Evolutionary conservation across 2,113 vertebrate genomes (phyloP), one percentile per base, ranked within the genome.

Genomic region (Seriola quinqueradiata): DNA sequence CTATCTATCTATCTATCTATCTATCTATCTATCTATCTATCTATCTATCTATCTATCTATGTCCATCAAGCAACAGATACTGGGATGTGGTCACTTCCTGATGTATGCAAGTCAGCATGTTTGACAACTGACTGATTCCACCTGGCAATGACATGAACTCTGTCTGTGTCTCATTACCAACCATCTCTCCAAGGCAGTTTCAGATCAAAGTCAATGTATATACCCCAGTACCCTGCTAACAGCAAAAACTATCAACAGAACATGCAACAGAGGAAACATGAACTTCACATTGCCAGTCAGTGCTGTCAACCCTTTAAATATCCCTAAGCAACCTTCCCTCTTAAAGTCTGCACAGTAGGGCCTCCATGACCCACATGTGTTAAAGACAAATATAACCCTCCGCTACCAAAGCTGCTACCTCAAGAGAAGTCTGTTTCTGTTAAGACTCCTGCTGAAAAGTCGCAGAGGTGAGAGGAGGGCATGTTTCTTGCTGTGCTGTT

Each of bases 341-440:
- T 42, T 38, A 25, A 50, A 68, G 73, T 75, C 84, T 67, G 63
- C 55, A 75, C 87, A 88, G 84, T 32, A 42, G 77, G 84, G 87
- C 80, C 85, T 78, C 86, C n/a, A 28, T 85, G 72, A 85, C 83
- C 90, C 77, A 73, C 86, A 90, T 86, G 89, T 90, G 90, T 85
- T 81, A 36, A 87, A 89, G 92, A 93, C 92, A 92, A 93, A 94
- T 93, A 93, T 92, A 94, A 91, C 84, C 87, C 67, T 48, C 12
- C 32, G 69, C 83, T 82, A 72, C 77, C 80, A 75, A 77, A 81
- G 84, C 85, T 78, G 55, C 85, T 69, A 71, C 81, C 78, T 74
- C 48, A 10, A 88, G 77, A 85, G 79, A 68, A 4, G 72, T 70
- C 69, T 70, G 79, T 70, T 70, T 83, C 84, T 88, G 86, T 79